A percentile compares a stretch with the other conserved stretches of the same genome.
These are phyloP conservation scores for Archegozetes longisetosus DNA, from an alignment of 1,140 invertebrate species.

Conservation along the genomic window DNA sequence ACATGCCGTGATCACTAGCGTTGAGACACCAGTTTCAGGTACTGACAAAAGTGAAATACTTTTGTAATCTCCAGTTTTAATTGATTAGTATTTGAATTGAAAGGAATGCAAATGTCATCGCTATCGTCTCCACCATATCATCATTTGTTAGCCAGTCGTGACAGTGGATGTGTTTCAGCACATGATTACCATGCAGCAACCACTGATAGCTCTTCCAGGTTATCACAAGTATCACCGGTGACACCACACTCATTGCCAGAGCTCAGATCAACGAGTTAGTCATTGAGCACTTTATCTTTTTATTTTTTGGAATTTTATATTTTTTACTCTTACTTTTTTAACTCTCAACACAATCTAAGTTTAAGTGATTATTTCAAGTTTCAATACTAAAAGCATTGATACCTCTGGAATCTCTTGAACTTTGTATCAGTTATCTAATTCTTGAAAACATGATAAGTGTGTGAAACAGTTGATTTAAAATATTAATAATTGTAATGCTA, in stretches of 20 bases:
- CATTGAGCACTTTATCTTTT: background rate
- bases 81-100: no score
- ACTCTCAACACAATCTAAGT: no score
- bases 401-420: no score
- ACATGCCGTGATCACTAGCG: no score
- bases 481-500: background rate
- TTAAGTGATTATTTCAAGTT: no score
- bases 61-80: no score
- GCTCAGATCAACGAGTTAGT: slow-evolving; percentile 5
- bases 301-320: slow-evolving; percentile 9
- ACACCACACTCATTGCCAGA: background rate
- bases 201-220: background rate
- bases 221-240: background rate
- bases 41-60: no score
- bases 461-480: background rate
- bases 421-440: slow-evolving; percentile 5
- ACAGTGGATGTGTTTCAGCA: background rate
- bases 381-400: no score
- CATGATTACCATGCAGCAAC: background rate
- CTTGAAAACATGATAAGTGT: background rate
- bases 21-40: no score
- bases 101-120: no score
- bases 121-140: background rate
- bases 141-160: background rate
- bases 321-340: no score